These are phyloP conservation scores for Laterallus jamaicensis DNA, from an alignment of 2,113 vertebrate genomes.

Conservation along the genomic window DNA sequence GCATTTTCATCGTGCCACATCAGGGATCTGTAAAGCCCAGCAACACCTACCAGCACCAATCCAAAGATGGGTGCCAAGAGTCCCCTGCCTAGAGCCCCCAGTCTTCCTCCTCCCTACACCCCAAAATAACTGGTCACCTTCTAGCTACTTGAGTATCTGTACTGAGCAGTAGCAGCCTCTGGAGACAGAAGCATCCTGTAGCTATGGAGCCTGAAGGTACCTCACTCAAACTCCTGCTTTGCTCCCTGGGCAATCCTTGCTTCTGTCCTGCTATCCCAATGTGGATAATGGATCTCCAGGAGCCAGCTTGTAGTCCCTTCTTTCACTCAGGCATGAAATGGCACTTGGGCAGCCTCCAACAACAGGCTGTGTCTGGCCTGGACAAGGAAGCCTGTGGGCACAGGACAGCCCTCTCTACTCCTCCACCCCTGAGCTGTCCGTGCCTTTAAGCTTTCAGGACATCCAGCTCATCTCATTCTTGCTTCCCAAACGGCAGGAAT, in stretches of 20 bases:
- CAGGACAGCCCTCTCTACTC: not conserved
- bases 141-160: not conserved
- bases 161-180: not conserved
- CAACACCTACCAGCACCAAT: not conserved
- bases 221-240: not conserved
- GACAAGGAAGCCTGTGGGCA: not conserved
- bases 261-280: not conserved
- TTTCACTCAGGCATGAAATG: not conserved
- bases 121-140: not conserved
- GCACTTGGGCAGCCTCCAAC: not conserved
- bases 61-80: not conserved
- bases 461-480: not conserved
- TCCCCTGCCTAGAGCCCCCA: not conserved
- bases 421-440: not conserved
- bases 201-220: not conserved
- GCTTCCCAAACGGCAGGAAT: not conserved
- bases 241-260: not conserved
- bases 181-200: not conserved
- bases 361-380: not conserved
- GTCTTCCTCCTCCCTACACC: not conserved
- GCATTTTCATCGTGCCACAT: not conserved
- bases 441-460: not conserved
- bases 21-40: not conserved
- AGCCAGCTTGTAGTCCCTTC: not conserved
- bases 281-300: not conserved